phyloP scores from a whole-genome alignment of 2,113 vertebrate species.

The Catharus bicknelli region DNA sequence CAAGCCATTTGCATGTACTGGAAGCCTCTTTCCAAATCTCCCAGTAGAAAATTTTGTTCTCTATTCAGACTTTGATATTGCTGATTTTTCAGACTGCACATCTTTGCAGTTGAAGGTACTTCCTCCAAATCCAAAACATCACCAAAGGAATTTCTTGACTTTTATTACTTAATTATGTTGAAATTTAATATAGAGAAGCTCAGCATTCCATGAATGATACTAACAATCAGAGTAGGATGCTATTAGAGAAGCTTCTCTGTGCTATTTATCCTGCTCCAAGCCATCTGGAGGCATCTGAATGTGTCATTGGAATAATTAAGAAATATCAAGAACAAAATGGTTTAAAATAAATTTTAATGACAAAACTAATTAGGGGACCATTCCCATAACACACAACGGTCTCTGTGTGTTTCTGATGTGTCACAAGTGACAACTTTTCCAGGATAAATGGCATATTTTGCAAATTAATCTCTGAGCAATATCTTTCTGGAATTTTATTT shows the following conservation, averaged over 20 bases:
- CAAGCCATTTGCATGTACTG: background rate
- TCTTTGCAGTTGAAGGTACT: background rate
- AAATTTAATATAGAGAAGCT: conserved; percentile 25
- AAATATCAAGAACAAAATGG: conserved; percentile 40
- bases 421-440: conserved; percentile 1
- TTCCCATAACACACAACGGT: conserved; percentile 1
- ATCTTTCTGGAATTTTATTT: background rate
- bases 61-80: background rate
- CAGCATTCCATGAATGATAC: conserved; percentile 14
- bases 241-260: conserved; percentile 20
- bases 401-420: background rate
- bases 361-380: conserved; percentile 17
- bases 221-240: background rate
- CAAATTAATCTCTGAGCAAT: background rate
- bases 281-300: conserved; percentile 62
- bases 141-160: conserved; percentile 9
- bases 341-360: conserved; percentile 57
- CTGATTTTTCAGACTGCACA: background rate
- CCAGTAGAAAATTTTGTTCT: background rate
- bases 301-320: conserved; percentile 52
- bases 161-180: background rate
- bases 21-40: background rate
- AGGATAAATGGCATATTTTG: background rate
- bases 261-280: conserved; percentile 46
- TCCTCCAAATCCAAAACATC: background rate